A percentile compares a stretch with the other conserved stretches of the same genome.
Conservation (phyloP, 1,140 invertebrate species). For the Drosophila equinoxialis region DNA sequence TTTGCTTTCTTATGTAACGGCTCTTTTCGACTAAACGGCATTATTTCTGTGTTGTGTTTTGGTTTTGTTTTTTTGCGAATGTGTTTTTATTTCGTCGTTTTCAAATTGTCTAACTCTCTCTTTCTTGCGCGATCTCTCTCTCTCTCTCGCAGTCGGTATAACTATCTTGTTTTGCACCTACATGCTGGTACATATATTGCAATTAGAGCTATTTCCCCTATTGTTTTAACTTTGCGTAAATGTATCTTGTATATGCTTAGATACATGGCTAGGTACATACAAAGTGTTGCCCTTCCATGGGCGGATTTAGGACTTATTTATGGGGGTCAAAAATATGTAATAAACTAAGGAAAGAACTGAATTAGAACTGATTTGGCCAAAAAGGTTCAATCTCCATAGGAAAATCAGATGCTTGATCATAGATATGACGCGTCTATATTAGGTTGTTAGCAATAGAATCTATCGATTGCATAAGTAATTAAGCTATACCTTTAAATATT, state of each 20-base stretch:
- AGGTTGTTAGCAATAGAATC: no score
- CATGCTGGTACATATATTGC: slow-evolving; percentile 26
- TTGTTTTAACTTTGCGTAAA: slow-evolving; percentile 72
- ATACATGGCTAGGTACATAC: neutral
- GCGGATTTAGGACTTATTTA: no score
- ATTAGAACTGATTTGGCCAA: no score
- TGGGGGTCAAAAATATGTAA: no score
- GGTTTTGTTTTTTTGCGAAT: slow-evolving; percentile 30
- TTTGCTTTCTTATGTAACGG: slow-evolving; percentile 63
- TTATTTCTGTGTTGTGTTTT: slow-evolving; percentile 43
- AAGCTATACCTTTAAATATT: no score
- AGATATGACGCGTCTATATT: no score
- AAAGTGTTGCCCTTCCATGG: no score
- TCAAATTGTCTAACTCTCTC: slow-evolving; percentile 8
- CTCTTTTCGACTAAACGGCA: slow-evolving; percentile 63
- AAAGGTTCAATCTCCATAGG: no score
- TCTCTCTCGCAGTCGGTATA: slow-evolving; percentile 14
- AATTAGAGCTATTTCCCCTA: slow-evolving; percentile 70
- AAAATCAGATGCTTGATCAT: no score
- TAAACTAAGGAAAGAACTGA: no score
- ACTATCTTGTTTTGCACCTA: slow-evolving; percentile 24
- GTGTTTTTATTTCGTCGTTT: slow-evolving; percentile 32
- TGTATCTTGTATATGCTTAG: slow-evolving; percentile 52
- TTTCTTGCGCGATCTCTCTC: neutral
- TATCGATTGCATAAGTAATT: no score